Percentiles rank a stretch among this genome's conserved stretches.
phyloP scores from a whole-genome alignment of 2,888 invertebrate genomes.

The Dioctria rufipes region DNA sequence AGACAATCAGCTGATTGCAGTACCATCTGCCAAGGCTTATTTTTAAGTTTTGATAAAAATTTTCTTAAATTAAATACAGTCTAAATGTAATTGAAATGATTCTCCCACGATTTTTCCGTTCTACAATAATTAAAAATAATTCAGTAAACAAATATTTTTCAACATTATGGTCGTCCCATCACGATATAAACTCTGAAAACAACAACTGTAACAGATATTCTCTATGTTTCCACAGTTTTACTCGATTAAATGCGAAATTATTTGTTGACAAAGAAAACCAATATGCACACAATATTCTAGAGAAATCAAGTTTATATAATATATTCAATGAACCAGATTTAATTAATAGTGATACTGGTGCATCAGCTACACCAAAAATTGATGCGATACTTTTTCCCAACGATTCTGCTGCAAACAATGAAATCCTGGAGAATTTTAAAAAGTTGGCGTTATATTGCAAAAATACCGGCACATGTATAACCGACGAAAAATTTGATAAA shows the following conservation, averaged over 20 bases:
- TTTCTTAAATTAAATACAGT: no score
- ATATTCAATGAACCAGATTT: slow-evolving; percentile 1
- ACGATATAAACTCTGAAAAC: no score
- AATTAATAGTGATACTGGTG: neutral
- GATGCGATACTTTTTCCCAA: neutral
- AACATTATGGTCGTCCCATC: no score
- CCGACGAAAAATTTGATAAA: slow-evolving; percentile 63
- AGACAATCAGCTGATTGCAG: no score
- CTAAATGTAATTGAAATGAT: no score
- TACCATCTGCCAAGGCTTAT: no score
- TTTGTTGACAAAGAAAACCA: slow-evolving; percentile 67
- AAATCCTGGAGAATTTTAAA: slow-evolving; percentile 63
- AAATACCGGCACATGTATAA: slow-evolving; percentile 61
- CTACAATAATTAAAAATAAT: no score
- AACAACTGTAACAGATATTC: no score
- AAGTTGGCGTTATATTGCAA: slow-evolving; percentile 63
- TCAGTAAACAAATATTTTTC: no score
- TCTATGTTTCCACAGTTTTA: neutral
- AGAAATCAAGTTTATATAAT: slow-evolving; percentile 62
- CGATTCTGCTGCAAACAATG: slow-evolving; percentile 31
- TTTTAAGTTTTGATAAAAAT: no score
- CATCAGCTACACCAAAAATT: neutral
- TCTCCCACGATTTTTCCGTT: no score
- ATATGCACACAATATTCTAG: slow-evolving; percentile 66
- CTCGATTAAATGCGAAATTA: slow-evolving; percentile 59